phyloP scores from a whole-genome alignment of 1,140 invertebrate species.

The Diabrotica undecimpunctata region DNA sequence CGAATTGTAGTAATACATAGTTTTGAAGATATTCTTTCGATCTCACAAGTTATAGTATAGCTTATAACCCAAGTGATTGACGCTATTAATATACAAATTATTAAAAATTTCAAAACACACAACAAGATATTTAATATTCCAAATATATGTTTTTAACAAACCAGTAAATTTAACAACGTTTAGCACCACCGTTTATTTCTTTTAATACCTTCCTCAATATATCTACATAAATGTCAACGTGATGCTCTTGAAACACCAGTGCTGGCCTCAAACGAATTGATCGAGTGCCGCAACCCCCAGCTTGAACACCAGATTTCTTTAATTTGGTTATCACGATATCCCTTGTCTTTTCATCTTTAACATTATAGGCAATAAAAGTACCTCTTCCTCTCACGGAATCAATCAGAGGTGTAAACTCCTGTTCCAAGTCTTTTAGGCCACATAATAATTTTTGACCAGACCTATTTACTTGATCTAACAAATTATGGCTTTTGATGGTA shows the following conservation, averaged over 20 bases:
- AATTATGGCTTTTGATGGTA: slow-evolving; percentile 78
- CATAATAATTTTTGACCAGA: slow-evolving; percentile 73
- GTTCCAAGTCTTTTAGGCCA: slow-evolving; percentile 68
- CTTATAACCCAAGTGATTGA: too few relatives aligned
- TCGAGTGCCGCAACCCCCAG: slow-evolving; percentile 80
- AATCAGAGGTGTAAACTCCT: slow-evolving; percentile 70
- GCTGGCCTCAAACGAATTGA: slow-evolving; percentile 86
- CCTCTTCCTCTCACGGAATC: slow-evolving; percentile 84
- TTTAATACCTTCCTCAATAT: slow-evolving; percentile 71
- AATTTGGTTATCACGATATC: slow-evolving; percentile 75
- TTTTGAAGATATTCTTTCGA: too few relatives aligned
- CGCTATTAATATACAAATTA: too few relatives aligned
- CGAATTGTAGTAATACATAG: too few relatives aligned
- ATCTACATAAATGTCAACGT: slow-evolving; percentile 90
- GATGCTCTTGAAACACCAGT: slow-evolving; percentile 81
- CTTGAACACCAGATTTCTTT: slow-evolving; percentile 76
- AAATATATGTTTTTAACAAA: too few relatives aligned
- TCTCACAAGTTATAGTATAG: too few relatives aligned
- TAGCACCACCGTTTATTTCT: slow-evolving; percentile 48
- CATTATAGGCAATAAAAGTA: slow-evolving; percentile 87
- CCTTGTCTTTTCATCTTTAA: slow-evolving; percentile 59
- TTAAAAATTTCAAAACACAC: too few relatives aligned
- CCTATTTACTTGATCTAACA: slow-evolving; percentile 71
- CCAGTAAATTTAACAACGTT: background rate
- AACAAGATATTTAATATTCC: too few relatives aligned